Base-by-base conservation (phyloP, 2,888 invertebrate species). In the Unio delphinus region DNA sequence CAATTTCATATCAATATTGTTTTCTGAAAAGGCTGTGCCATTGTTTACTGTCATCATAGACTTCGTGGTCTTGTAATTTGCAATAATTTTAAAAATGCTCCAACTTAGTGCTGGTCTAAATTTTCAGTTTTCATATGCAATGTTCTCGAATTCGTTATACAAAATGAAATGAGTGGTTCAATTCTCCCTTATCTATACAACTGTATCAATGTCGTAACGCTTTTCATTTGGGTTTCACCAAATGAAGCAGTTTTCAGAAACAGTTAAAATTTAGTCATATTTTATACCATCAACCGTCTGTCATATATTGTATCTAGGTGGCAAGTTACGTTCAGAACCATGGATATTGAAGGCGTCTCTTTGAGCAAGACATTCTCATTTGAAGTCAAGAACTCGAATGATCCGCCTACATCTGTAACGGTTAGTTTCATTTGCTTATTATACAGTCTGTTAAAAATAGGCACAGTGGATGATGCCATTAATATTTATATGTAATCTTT, bases 401-500 rank as follows among this genome's bases (percentile, higher is more conserved):
- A 81, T 45, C 78, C 81, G 26, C 83, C 83, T 11, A 75, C 73
- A 45, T 75, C 74, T 26, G 80, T 75, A n/a, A 74, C 60, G 71
- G 83, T 83, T 11, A 15, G n/a, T n/a, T 58, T 58, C 58, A n/a
- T 23, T 58, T 58, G 58, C 20, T 23, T 23, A 20, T 60, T 60
- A 28, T 18, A 17, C 26, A 60, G 18, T n/a, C 28, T 58, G 8
- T 58, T 58, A 11, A 4, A 20, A 23, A 23, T 61, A 61, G n/a
- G 3, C 54, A 62, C 3, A 45, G 18, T 63, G 55, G 60, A 18
- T 60, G n/a, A 17, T 60, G 60, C 26, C 4, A 4, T 45, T 11
- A 45, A 45, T 45, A 45, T 15, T 45, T 11, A 45, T 45, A 1
- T 45, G 45, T 45, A 45, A 45, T 45, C 15, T 7, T 34, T 45